Conservation (phyloP, 2,797 vertebrate genomes). For the Emydoidea blandingii region DNA sequence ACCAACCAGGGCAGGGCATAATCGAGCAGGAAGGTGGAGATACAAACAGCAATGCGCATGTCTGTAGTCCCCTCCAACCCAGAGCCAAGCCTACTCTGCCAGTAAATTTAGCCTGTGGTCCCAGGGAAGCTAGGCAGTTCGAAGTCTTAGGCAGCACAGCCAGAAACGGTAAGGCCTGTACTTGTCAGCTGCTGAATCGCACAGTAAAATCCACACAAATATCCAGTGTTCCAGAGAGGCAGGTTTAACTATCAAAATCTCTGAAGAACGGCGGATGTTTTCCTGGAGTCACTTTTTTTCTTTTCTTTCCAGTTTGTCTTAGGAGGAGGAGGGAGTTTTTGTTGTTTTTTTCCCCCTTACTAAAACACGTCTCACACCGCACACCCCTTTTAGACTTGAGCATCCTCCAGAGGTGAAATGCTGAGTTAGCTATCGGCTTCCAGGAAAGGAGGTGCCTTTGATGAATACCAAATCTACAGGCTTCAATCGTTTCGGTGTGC, state of each 20-base stretch:
- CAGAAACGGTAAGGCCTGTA: slow-evolving; percentile 40
- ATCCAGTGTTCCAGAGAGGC: slow-evolving; percentile 64
- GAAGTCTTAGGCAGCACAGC: slow-evolving; percentile 39
- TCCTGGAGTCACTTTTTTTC: neutral
- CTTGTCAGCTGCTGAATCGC: slow-evolving; percentile 25
- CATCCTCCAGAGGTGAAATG: slow-evolving; percentile 51
- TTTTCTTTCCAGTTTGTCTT: slow-evolving; percentile 21
- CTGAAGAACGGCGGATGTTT: slow-evolving; percentile 10
- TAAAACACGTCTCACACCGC: neutral
- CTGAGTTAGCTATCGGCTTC: slow-evolving; percentile 58
- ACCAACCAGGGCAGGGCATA: neutral
- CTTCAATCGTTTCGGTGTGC: slow-evolving; percentile 74
- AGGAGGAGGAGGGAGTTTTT: neutral
- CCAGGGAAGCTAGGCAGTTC: slow-evolving; percentile 58
- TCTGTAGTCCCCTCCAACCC: neutral
- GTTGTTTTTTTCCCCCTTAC: neutral
- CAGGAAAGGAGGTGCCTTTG: slow-evolving; percentile 72
- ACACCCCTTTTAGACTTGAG: slow-evolving; percentile 8
- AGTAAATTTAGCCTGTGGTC: slow-evolving; percentile 41
- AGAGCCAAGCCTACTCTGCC: slow-evolving; percentile 45
- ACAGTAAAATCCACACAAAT: slow-evolving; percentile 64
- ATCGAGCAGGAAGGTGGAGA: rapidly evolving
- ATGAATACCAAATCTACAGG: slow-evolving; percentile 74
- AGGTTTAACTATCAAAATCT: slow-evolving; percentile 63
- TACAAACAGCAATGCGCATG: neutral